Evolutionary conservation across 1,140 invertebrate species (phyloP).

Genomic region (Ceratina calcarata): DNA sequence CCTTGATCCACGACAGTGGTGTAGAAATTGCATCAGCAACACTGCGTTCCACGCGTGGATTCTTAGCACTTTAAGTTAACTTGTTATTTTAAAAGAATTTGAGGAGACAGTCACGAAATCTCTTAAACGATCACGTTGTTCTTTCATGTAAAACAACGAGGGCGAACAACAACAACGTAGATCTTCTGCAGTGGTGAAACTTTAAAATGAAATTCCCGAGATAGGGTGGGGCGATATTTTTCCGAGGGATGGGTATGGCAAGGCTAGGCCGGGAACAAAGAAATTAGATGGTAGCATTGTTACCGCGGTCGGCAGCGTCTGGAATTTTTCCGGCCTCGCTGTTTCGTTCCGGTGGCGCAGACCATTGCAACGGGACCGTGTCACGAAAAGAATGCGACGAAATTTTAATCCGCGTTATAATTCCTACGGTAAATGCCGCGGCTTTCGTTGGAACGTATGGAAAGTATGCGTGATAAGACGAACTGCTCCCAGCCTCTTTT

Average conservation of each 20-base stretch:
- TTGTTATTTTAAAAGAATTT: too few species aligned
- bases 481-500: neutral
- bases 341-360: slow-evolving; percentile 23
- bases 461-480: slow-evolving; percentile 18
- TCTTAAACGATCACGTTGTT: too few species aligned
- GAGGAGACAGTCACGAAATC: too few species aligned
- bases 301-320: slow-evolving; percentile 11
- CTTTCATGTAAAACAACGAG: neutral
- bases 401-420: slow-evolving; percentile 43
- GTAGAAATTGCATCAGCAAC: too few species aligned
- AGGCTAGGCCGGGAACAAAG: neutral
- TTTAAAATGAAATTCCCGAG: slow-evolving; percentile 10
- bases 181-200: neutral
- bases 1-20: too few species aligned
- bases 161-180: neutral
- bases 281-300: slow-evolving; percentile 32
- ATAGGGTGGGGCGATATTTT: slow-evolving; percentile 6
- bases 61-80: too few species aligned
- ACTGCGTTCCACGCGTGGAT: too few species aligned
- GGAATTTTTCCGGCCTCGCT: slow-evolving; percentile 24
- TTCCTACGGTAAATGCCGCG: slow-evolving; percentile 21
- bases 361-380: neutral
- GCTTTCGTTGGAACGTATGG: slow-evolving; percentile 8
- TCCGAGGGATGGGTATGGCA: neutral
- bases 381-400: slow-evolving; percentile 24